Evolutionary conservation across 2,888 invertebrate genomes (phyloP), one percentile per base, ranked within the genome.

Genomic region (Halictus quadricinctus): DNA sequence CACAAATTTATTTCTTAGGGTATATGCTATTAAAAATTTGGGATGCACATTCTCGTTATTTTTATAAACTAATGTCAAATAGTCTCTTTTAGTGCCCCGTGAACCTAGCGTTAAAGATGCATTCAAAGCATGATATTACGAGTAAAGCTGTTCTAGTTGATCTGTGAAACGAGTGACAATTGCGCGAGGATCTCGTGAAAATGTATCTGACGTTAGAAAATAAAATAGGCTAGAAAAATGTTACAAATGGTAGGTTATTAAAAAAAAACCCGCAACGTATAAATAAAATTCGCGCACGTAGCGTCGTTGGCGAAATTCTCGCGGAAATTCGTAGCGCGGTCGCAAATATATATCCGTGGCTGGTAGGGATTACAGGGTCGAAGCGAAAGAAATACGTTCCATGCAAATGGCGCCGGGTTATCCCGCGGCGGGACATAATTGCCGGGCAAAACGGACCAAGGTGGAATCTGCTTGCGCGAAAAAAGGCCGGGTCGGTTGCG

Each of bases 351-450:
- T 72, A 25, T 46, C 46, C 43, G 69, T 13, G 43, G 70, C 46
- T 43, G 12, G 66, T 82, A 76, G 76, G 73, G 83, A 83, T 77
- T 60, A 29, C 69, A 58, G 70, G 70, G 21, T 36, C 50, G 15
- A 81, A 43, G 41, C 18, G 76, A 69, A 76, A 85, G 76, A 85
- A 80, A 84, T 85, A 85, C 80, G 73, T 43, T 85, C 73, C 50
- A 84, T 85, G 84, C 84, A 85, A 84, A 85, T 85, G 69, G 15
- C 76, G 72, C 29, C 66, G 72, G 29, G 29, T 84, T 66, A 43
- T 69, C 76, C 54, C 41, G 82, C 15, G n/a, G 77, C 79, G 66
- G 66, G 54, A 84, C 79, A 79, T 84, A 84, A 84, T 84, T 84
- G 84, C 75, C 74, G 60, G 64, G 54, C 46, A 50, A 78, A 78